A percentile compares a stretch with the other conserved stretches of the same genome.
These are phyloP conservation scores for Drosophila kurseongensis DNA, from an alignment of 1,140 invertebrate species.

Conservation along the genomic window DNA sequence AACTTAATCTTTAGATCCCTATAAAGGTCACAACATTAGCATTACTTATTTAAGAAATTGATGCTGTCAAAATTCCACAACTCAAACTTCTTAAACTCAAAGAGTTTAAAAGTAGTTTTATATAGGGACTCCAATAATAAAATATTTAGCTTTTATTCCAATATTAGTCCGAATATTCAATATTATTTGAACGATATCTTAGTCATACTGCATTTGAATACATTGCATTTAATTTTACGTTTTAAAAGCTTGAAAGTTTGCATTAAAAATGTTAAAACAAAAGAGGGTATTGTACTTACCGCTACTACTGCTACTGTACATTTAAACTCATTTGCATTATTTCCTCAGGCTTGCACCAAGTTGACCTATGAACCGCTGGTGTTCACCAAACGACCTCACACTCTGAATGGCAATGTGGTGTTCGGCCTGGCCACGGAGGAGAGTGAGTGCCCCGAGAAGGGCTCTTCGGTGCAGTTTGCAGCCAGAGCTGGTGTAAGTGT, in stretches of 20 bases:
- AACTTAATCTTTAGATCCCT: not conserved
- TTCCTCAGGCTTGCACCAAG: slow-evolving; percentile 70
- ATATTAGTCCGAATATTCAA: no score
- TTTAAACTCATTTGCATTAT: slow-evolving; percentile 10
- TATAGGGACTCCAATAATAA: no score
- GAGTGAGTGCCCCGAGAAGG: slow-evolving; percentile 63
- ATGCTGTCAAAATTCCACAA: no score
- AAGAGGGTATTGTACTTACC: not conserved
- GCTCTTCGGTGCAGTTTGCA: slow-evolving; percentile 69
- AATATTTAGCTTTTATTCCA: no score
- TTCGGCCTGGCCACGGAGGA: slow-evolving; percentile 70
- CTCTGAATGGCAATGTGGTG: slow-evolving; percentile 69
- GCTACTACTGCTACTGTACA: not conserved
- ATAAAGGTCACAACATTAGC: no score
- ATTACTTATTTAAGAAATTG: no score
- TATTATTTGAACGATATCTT: no score
- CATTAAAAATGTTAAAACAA: no score
- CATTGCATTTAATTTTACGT: not conserved
- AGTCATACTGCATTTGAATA: no score
- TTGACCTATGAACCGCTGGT: slow-evolving; percentile 79
- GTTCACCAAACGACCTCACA: slow-evolving; percentile 82
- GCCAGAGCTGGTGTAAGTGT: slow-evolving; percentile 77
- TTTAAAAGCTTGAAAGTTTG: not conserved
- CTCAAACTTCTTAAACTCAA: no score
- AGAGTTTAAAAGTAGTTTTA: no score